Conservation (phyloP, 2,888 invertebrate species). For the Blastobasis adustella region DNA sequence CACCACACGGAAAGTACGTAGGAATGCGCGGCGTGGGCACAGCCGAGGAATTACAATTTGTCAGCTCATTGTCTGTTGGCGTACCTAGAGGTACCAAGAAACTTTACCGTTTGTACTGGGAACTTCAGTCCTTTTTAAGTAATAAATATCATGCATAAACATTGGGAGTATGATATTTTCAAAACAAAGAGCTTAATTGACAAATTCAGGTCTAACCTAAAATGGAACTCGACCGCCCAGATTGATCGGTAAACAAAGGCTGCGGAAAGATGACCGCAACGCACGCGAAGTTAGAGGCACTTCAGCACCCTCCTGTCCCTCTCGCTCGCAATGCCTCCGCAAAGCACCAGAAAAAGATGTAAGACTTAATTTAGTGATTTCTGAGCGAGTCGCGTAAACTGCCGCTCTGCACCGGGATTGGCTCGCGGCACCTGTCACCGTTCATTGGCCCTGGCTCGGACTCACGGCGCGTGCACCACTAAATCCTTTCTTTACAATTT, state of each 20-base stretch:
- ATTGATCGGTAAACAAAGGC: conserved; percentile 41
- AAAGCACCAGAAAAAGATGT: conserved; percentile 34
- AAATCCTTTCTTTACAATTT: conserved; percentile 34
- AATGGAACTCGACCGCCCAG: conserved; percentile 25
- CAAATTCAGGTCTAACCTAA: conserved; percentile 21
- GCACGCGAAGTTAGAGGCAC: conserved; percentile 20
- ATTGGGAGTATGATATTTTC: no score
- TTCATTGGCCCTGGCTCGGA: conserved; percentile 58
- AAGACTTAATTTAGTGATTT: conserved; percentile 42
- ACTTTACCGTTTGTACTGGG: conserved; percentile 10
- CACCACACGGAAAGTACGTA: conserved; percentile 28
- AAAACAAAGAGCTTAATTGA: not conserved
- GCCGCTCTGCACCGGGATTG: conserved; percentile 42
- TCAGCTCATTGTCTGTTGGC: conserved; percentile 24
- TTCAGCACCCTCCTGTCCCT: conserved; percentile 19
- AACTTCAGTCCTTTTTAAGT: no score
- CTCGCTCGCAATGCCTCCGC: conserved; percentile 9
- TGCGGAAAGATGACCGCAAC: conserved; percentile 20
- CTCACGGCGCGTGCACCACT: conserved; percentile 41
- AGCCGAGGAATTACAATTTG: conserved; percentile 34
- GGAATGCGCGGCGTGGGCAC: conserved; percentile 41
- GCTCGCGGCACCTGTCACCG: conserved; percentile 58
- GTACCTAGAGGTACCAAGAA: conserved; percentile 8
- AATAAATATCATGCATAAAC: no score
- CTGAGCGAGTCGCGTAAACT: conserved; percentile 40